phyloP scores from a whole-genome alignment of 1,140 invertebrate species.

The Euwallacea similis region DNA sequence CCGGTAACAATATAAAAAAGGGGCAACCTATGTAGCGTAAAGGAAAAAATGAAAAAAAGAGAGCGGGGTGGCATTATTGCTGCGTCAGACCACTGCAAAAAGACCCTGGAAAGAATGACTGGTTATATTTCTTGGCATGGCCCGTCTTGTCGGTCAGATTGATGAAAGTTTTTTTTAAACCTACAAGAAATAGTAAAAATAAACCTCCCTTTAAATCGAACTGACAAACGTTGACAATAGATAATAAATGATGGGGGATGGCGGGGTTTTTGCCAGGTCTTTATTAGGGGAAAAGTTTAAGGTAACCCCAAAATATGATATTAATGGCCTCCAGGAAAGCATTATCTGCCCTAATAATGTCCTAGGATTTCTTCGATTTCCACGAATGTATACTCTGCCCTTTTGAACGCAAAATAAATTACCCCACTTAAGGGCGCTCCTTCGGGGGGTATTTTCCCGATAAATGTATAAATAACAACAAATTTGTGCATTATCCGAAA shows the following conservation, averaged over 20 bases:
- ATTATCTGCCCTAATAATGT: not conserved
- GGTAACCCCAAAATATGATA: slow-evolving; percentile 36
- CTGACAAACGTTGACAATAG: slow-evolving; percentile 47
- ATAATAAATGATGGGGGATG: slow-evolving; percentile 46
- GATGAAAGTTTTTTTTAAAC: slow-evolving; percentile 46
- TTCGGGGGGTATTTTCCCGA: slow-evolving; percentile 10
- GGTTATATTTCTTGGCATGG: slow-evolving; percentile 43
- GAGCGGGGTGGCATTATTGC: slow-evolving; percentile 41
- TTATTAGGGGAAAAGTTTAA: slow-evolving; percentile 30
- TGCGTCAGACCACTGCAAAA: slow-evolving; percentile 43
- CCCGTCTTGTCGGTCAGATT: slow-evolving; percentile 42
- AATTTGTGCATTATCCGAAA: slow-evolving; percentile 48
- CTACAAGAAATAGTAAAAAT: slow-evolving; percentile 50
- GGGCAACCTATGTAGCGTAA: slow-evolving; percentile 43
- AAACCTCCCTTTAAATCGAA: slow-evolving; percentile 47
- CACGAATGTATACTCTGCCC: not conserved
- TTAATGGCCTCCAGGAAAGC: slow-evolving; percentile 26
- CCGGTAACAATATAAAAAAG: slow-evolving; percentile 23
- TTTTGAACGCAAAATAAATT: slow-evolving; percentile 13
- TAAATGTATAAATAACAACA: slow-evolving; percentile 46
- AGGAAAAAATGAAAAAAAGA: slow-evolving; percentile 40
- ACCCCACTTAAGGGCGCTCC: not conserved
- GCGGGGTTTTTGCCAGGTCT: slow-evolving; percentile 27
- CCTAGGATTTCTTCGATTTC: not conserved
- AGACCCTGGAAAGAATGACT: slow-evolving; percentile 43